phyloP scores from a whole-genome alignment of 2,113 vertebrate genomes.

The Accipiter virgatus region DNA sequence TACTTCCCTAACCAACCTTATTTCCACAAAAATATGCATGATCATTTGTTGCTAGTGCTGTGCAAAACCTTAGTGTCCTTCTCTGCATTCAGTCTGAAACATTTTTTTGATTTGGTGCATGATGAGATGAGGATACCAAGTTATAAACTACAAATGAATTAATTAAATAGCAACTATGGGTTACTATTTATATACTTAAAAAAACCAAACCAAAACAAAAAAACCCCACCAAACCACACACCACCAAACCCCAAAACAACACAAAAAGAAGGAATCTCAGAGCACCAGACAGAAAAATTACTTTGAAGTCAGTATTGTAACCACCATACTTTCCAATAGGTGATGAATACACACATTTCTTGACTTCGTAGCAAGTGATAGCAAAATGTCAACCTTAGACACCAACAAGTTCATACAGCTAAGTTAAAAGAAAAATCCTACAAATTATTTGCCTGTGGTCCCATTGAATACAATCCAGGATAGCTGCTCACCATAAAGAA shows the following conservation, averaged over 20 bases:
- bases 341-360: background rate
- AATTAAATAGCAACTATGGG: background rate
- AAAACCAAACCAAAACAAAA: fast-evolving
- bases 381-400: background rate
- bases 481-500: background rate
- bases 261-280: background rate
- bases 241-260: background rate
- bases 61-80: background rate
- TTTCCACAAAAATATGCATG: background rate
- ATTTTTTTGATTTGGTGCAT: background rate
- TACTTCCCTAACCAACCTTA: background rate
- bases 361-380: background rate
- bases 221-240: too few species aligned
- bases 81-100: background rate
- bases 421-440: background rate
- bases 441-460: background rate
- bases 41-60: background rate
- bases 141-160: background rate
- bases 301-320: background rate
- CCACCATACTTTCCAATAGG: background rate
- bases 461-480: background rate
- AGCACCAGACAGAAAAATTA: background rate
- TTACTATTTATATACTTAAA: background rate
- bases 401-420: background rate
- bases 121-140: background rate